Conservation (phyloP, 2,888 invertebrate genomes). For the Myopa tessellatipennis region DNA sequence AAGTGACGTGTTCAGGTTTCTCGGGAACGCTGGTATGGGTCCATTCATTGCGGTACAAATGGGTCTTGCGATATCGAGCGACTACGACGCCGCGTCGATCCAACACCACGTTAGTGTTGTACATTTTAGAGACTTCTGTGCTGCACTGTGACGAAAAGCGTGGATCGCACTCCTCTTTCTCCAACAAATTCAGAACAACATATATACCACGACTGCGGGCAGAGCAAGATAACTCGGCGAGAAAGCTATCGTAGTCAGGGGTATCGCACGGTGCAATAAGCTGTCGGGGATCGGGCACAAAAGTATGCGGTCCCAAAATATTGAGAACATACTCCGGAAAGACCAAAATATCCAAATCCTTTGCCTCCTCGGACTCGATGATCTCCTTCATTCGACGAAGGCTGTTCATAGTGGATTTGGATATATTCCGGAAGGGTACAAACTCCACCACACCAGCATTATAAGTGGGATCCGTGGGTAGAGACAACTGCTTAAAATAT, state of each 20-base stretch:
- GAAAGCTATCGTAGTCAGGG: constrained; percentile 52
- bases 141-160: constrained; percentile 46
- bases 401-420: constrained; percentile 46
- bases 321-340: constrained; percentile 77
- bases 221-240: constrained; percentile 71
- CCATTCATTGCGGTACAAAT: constrained; percentile 69
- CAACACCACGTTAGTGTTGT: constrained; percentile 84
- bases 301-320: constrained; percentile 54
- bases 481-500: constrained; percentile 60
- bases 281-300: constrained; percentile 61
- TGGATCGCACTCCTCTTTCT: constrained; percentile 67
- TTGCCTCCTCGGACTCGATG: constrained; percentile 54
- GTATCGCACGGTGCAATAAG: constrained; percentile 61
- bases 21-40: constrained; percentile 67
- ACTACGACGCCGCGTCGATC: constrained; percentile 79
- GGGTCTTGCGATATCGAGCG: constrained; percentile 68
- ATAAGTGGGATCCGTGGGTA: constrained; percentile 70
- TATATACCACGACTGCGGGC: constrained; percentile 70
- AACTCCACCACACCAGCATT: constrained; percentile 76
- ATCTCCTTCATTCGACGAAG: constrained; percentile 52
- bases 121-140: constrained; percentile 63
- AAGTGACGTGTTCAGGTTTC: constrained; percentile 73
- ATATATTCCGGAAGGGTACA: constrained; percentile 59
- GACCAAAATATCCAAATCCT: constrained; percentile 76
- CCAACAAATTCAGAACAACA: constrained; percentile 70